These are phyloP conservation scores for Drosophila anomalata DNA, from an alignment of 2,888 invertebrate species.

Conservation along the genomic window DNA sequence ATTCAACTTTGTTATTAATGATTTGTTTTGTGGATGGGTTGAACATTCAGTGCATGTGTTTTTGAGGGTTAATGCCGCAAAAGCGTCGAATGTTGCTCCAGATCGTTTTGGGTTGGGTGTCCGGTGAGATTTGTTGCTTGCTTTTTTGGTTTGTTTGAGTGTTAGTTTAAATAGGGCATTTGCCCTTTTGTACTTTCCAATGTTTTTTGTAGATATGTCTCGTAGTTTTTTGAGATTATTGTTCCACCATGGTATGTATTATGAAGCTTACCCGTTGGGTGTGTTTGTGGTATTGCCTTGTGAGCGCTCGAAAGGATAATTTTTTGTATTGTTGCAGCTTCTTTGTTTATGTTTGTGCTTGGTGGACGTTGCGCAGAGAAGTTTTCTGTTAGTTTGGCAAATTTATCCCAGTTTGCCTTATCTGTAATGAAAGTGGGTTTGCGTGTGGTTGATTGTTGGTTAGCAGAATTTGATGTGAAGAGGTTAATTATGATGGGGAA, in stretches of 20 bases:
- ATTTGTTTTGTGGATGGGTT: too few relatives aligned
- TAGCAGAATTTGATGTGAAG: not conserved
- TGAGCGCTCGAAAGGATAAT: not conserved
- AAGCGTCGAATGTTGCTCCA: not conserved
- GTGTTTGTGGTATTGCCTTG: conserved; percentile 1
- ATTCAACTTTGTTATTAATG: too few relatives aligned
- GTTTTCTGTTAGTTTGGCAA: not conserved
- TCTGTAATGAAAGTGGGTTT: not conserved
- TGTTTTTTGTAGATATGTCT: not conserved
- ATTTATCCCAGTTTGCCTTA: not conserved
- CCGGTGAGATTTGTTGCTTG: conserved; percentile 4
- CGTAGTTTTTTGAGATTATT: not conserved
- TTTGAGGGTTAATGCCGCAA: conserved; percentile 4
- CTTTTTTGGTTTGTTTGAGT: conserved; percentile 3
- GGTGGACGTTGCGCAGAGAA: conserved; percentile 6
- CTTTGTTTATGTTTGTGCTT: conserved; percentile 28
- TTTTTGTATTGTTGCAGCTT: conserved; percentile 13
- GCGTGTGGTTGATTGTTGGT: too few relatives aligned
- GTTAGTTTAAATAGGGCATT: conserved; percentile 3
- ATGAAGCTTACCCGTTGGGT: not conserved
- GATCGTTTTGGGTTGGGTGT: not conserved
- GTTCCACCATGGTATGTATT: too few relatives aligned
- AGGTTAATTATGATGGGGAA: conserved; percentile 4
- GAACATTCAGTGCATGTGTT: not conserved
- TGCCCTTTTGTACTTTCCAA: not conserved